Evolutionary conservation across 2,888 invertebrate genomes (phyloP), one percentile per base, ranked within the genome.

Genomic region (Lasioglossum lativentre): DNA sequence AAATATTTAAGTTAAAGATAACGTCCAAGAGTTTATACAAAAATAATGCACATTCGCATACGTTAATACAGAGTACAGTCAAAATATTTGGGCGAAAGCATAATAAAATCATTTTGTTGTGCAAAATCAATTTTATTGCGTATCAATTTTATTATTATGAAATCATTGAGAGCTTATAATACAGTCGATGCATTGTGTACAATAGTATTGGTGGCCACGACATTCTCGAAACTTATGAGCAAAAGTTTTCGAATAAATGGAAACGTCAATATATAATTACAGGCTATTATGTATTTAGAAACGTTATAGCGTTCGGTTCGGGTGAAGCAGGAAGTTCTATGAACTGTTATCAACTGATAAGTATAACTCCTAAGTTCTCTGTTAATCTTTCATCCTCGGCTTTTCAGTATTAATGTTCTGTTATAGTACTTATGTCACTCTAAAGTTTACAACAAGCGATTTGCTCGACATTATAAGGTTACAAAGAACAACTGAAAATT

Each of bases 1-100:
- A 38, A 75, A 75, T 45, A 75, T 80, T 30, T 71, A 83, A 71
- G 71, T 72, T 70, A 63, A 72, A 34, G 63, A 30, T 59, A 73
- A 59, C 34, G n/a, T 45, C 70, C 56, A 74, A 78, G n/a, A 52
- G 66, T 74, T 73, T 34, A 66, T 47, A 73, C 45, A 38, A 74
- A 74, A 45, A 30, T 63, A 66, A 75, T 75, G 19, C 19, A 14
- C 5, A 30, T n/a, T 56, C 8, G 30, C 16, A 63, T 56, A 56
- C 12, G 56, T 56, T 56, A 56, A n/a, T 56, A n/a, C n/a, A 30
- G 30, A 63, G 5, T 27, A 27, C 14, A 27, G 59, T 5, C 59
- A 59, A n/a, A 27, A 14, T 14, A 27, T 59, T 59, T 59, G 10
- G 59, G 8, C 1, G 27, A 30, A 63, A 16, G 63, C 30, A 30